A percentile compares a stretch with the other conserved stretches of the same genome.
Conservation (phyloP, 1,140 invertebrate genomes). For the Hesperophylax magnus region DNA sequence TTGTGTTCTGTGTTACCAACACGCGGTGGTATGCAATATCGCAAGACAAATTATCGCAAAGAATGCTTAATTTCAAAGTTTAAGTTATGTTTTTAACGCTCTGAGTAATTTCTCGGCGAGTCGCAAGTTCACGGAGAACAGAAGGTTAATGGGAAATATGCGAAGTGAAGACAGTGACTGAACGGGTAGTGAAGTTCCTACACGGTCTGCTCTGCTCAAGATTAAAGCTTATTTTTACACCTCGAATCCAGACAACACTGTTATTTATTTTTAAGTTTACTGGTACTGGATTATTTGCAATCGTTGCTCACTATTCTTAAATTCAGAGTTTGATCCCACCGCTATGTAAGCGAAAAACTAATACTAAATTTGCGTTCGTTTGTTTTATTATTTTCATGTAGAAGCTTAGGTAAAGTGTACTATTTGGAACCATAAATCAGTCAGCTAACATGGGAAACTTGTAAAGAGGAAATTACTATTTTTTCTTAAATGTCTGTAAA, state of each 20-base stretch:
- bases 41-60: slow-evolving; percentile 7
- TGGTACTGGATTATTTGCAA: no score
- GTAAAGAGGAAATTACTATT: no score
- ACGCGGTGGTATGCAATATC: not conserved
- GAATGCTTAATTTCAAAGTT: slow-evolving; percentile 6
- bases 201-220: not conserved
- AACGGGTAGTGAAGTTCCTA: slow-evolving; percentile 14
- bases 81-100: slow-evolving; percentile 1
- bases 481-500: no score
- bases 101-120: slow-evolving; percentile 1
- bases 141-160: slow-evolving; percentile 27
- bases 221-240: not conserved
- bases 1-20: no score
- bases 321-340: not conserved
- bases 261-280: no score
- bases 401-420: no score
- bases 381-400: no score
- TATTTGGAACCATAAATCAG: no score
- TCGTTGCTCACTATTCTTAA: not conserved
- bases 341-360: not conserved
- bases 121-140: slow-evolving; percentile 5
- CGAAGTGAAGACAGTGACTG: slow-evolving; percentile 22
- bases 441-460: no score
- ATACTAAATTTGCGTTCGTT: no score
- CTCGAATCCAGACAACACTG: not conserved